Evolutionary conservation across 2,888 invertebrate genomes (phyloP).

Genomic region (Bruchidius siliquastri): DNA sequence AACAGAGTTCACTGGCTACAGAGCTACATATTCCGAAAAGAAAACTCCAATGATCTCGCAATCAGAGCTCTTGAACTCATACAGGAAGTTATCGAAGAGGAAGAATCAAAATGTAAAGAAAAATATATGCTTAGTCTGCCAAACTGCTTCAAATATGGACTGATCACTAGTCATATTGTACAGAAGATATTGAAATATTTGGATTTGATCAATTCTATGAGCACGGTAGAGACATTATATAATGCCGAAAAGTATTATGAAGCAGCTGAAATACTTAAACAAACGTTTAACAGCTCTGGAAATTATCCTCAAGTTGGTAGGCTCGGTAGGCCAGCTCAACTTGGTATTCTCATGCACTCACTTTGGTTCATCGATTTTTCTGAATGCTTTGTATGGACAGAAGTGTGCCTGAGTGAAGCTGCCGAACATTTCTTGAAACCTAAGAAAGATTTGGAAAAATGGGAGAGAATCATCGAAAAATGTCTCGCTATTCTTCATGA

Average conservation of each 20-base stretch:
- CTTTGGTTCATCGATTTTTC: constrained; percentile 46
- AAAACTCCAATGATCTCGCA: constrained; percentile 51
- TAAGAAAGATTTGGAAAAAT: constrained; percentile 44
- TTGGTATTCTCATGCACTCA: constrained; percentile 46
- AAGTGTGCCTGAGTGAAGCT: constrained; percentile 71
- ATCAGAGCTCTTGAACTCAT: constrained; percentile 49
- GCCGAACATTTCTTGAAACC: constrained; percentile 52
- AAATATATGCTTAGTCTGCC: constrained; percentile 46
- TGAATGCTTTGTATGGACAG: constrained; percentile 72
- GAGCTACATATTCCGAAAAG: constrained; percentile 52
- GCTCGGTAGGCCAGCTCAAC: constrained; percentile 53
- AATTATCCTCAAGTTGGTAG: constrained; percentile 46
- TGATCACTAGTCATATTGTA: constrained; percentile 48
- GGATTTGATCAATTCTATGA: constrained; percentile 54
- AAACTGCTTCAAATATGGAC: constrained; percentile 53
- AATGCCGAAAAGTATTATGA: constrained; percentile 61
- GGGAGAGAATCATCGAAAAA: constrained; percentile 43
- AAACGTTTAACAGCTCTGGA: constrained; percentile 54
- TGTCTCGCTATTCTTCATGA: constrained; percentile 49
- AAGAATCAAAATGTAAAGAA: constrained; percentile 24
- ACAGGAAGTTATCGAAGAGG: constrained; percentile 21
- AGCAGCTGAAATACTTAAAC: constrained; percentile 61
- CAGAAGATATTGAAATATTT: constrained; percentile 51
- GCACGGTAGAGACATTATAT: constrained; percentile 64
- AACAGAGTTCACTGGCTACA: constrained; percentile 54